Evolutionary conservation across 1,140 invertebrate genomes (phyloP).

Genomic region (Aphidius gifuensis): DNA sequence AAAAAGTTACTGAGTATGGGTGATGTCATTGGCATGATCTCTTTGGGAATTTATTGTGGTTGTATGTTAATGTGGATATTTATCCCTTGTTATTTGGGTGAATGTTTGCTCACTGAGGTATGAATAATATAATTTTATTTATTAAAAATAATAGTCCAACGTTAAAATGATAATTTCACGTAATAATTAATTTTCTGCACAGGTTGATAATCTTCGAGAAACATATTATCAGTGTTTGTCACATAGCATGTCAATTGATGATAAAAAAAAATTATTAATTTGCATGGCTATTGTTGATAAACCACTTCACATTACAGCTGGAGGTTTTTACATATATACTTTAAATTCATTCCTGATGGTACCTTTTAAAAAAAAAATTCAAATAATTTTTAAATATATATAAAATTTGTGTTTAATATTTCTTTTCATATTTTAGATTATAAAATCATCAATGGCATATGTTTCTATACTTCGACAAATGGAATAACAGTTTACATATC

Average conservation of each 20-base stretch:
- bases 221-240: constrained; percentile 18
- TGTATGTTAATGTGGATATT: not conserved
- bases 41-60: not conserved
- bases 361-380: not conserved
- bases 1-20: not conserved
- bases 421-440: constrained; percentile 3
- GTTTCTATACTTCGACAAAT: constrained; percentile 10
- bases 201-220: constrained; percentile 1
- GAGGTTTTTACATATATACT: constrained; percentile 20
- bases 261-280: constrained; percentile 16
- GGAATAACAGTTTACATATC: too few relatives aligned
- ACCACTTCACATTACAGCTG: constrained; percentile 19
- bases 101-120: not conserved
- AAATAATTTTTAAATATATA: not conserved
- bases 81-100: not conserved
- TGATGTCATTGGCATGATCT: not conserved
- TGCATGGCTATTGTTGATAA: constrained; percentile 9
- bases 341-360: constrained; percentile 1
- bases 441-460: constrained; percentile 13
- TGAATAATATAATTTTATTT: not conserved
- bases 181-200: not conserved
- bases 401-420: not conserved
- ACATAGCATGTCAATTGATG: constrained; percentile 3
- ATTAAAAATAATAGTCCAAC: too few relatives aligned
- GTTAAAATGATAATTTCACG: too few relatives aligned